These are phyloP conservation scores for Anguilla obscura DNA, from an alignment of 2,797 vertebrate species.

Conservation along the genomic window DNA sequence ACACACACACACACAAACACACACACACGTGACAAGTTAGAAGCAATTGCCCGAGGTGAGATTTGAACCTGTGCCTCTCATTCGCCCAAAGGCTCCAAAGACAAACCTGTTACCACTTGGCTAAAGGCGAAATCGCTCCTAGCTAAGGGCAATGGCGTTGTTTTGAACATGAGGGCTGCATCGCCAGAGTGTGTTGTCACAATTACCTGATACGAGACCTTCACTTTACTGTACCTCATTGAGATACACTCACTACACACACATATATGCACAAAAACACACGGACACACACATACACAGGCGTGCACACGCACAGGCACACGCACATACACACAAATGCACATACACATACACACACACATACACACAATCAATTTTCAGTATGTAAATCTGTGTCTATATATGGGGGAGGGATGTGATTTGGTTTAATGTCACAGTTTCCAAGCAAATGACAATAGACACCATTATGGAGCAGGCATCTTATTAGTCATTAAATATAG, in stretches of 20 bases:
- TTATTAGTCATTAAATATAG: neutral
- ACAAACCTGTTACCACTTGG: no score
- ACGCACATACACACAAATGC: neutral
- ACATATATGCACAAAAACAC: neutral
- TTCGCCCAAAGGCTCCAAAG: no score
- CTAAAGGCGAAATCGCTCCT: no score
- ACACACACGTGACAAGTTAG: neutral
- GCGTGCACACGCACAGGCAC: neutral
- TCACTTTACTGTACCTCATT: neutral
- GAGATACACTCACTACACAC: no score
- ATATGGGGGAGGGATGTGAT: neutral
- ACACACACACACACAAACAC: neutral
- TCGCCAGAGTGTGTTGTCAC: no score
- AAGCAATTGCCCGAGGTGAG: no score
- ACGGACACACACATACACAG: neutral
- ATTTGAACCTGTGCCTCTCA: no score
- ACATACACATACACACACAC: neutral
- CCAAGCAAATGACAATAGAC: neutral
- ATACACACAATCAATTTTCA: neutral
- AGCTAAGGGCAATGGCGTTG: no score
- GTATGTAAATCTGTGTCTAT: neutral
- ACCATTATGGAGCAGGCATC: neutral
- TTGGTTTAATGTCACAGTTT: neutral
- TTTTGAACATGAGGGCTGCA: no score
- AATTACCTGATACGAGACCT: no score